Percentiles rank a stretch among this genome's conserved stretches.
phyloP scores from a whole-genome alignment of 2,888 invertebrate species.

The Harmothoe impar region DNA sequence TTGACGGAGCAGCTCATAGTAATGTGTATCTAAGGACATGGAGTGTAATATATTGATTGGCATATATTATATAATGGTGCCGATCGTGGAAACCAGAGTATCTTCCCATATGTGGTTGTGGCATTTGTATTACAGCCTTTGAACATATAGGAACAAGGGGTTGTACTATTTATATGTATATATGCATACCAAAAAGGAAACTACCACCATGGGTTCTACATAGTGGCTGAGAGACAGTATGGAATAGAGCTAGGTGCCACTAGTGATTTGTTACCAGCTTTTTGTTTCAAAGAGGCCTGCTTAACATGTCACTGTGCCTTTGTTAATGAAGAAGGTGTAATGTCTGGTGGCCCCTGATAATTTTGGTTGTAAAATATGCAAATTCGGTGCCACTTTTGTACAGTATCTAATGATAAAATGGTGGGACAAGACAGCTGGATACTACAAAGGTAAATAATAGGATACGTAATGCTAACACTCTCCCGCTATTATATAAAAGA shows the following conservation, averaged over 20 bases:
- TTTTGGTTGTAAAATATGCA: conserved; percentile 59
- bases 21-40: background rate
- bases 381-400: conserved; percentile 56
- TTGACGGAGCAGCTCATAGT: background rate
- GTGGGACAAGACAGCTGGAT: background rate
- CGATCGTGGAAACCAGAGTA: background rate
- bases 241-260: conserved; percentile 10
- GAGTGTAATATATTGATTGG: background rate
- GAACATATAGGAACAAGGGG: background rate
- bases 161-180: background rate
- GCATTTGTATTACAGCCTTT: conserved; percentile 49
- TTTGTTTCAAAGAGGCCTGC: conserved; percentile 28
- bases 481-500: background rate
- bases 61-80: background rate
- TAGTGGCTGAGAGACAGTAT: conserved; percentile 3
- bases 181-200: background rate
- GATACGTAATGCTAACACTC: background rate
- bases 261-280: conserved; percentile 52
- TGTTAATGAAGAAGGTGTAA: conserved; percentile 34
- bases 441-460: background rate
- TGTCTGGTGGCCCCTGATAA: background rate
- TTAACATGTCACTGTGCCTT: conserved; percentile 56
- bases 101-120: conserved; percentile 52
- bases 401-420: background rate
- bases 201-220: background rate